Percentiles rank a stretch among this genome's conserved stretches.
Conservation (phyloP, 1,140 invertebrate species). For the Dermatophagoides farinae region DNA sequence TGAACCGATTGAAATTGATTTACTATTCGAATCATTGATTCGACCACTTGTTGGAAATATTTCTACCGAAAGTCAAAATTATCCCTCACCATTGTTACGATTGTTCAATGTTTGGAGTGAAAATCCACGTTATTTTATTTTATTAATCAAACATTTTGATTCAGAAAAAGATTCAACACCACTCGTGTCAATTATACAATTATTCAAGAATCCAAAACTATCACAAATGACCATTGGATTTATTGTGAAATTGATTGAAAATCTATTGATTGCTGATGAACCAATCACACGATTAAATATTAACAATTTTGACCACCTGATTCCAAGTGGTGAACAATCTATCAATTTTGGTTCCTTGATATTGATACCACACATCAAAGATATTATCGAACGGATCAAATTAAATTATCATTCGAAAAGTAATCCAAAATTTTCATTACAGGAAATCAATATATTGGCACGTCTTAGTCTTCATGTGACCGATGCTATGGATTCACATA, state of each 20-base stretch:
- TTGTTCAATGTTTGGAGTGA: slow-evolving; percentile 51
- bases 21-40: slow-evolving; percentile 50
- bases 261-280: slow-evolving; percentile 36
- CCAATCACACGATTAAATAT: background rate
- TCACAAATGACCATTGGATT: slow-evolving; percentile 39
- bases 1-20: slow-evolving; percentile 43
- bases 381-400: slow-evolving; percentile 47
- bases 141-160: slow-evolving; percentile 40
- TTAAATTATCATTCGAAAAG: slow-evolving; percentile 34
- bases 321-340: background rate
- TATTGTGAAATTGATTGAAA: slow-evolving; percentile 56
- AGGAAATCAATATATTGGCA: slow-evolving; percentile 55
- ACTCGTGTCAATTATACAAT: slow-evolving; percentile 41
- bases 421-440: slow-evolving; percentile 28
- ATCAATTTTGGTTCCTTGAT: slow-evolving; percentile 47
- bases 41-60: slow-evolving; percentile 46
- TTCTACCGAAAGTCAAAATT: slow-evolving; percentile 54
- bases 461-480: slow-evolving; percentile 48
- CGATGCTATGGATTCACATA: slow-evolving; percentile 23
- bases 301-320: background rate
- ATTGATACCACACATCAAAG: slow-evolving; percentile 45
- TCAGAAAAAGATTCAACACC: slow-evolving; percentile 31
- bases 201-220: slow-evolving; percentile 44
- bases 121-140: slow-evolving; percentile 45
- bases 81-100: slow-evolving; percentile 56